Percentiles rank a stretch among this genome's conserved stretches.
Evolutionary conservation across 2,888 invertebrate species (phyloP).

Genomic region (Trichogramma dendrolimi): DNA sequence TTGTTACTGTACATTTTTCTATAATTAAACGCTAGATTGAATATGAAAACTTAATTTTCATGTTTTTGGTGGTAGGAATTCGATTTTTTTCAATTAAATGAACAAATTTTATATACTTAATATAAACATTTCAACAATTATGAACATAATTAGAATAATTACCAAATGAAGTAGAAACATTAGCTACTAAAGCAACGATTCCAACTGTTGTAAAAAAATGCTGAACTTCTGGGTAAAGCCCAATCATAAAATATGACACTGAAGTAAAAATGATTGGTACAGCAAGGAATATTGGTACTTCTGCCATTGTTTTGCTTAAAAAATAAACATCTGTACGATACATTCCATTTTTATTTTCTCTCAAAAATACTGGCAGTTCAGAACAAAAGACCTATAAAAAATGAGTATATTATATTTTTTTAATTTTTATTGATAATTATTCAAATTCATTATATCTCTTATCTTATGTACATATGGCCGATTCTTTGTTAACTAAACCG

Average conservation of each 20-base stretch:
- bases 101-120: background rate
- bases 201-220: slow-evolving; percentile 72
- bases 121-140: background rate
- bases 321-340: slow-evolving; percentile 90
- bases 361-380: slow-evolving; percentile 82
- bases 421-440: background rate
- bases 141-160: slow-evolving; percentile 41
- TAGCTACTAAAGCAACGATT: slow-evolving; percentile 77
- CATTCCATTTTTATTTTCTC: slow-evolving; percentile 86
- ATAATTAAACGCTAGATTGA: background rate
- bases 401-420: background rate
- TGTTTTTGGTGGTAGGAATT: background rate
- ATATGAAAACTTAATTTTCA: background rate
- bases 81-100: no score
- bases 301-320: slow-evolving; percentile 83
- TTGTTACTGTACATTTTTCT: no score
- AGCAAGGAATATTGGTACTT: slow-evolving; percentile 79
- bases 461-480: no score
- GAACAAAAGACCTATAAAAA: slow-evolving; percentile 74
- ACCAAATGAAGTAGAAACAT: slow-evolving; percentile 87
- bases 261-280: slow-evolving; percentile 79
- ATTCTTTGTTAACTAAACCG: no score
- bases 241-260: slow-evolving; percentile 85
- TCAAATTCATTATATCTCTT: no score
- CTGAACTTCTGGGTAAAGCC: slow-evolving; percentile 66